Evolutionary conservation across 2,797 vertebrate genomes (phyloP).

Genomic region (Pempheris klunzingeri): DNA sequence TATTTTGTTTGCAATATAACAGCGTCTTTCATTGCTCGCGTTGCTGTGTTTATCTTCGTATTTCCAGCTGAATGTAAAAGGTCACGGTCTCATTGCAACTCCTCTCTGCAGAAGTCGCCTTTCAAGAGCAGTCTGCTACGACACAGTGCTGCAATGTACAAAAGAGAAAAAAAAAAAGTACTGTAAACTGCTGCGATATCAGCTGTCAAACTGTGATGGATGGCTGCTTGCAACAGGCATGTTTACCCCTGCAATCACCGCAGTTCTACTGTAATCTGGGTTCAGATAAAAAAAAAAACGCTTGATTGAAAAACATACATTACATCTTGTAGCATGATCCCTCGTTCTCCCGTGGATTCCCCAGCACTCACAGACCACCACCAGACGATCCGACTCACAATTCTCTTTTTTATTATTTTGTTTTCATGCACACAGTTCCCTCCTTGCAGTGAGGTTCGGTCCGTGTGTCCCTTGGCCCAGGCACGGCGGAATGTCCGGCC

Average conservation of each 20-base stretch:
- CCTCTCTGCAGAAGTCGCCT: slow-evolving; percentile 28
- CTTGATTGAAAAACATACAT: slow-evolving; percentile 43
- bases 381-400: too few relatives aligned
- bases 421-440: too few relatives aligned
- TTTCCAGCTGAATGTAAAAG: slow-evolving; percentile 57
- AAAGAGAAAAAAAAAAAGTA: slow-evolving; percentile 35
- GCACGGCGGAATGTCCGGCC: too few relatives aligned
- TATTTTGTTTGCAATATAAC: slow-evolving; percentile 13
- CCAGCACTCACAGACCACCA: too few relatives aligned
- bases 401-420: too few relatives aligned
- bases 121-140: slow-evolving; percentile 37
- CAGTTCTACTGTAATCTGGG: slow-evolving; percentile 40
- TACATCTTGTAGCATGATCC: too few relatives aligned
- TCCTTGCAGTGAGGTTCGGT: too few relatives aligned
- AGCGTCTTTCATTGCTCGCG: not conserved
- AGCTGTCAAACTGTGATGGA: slow-evolving; percentile 69
- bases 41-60: slow-evolving; percentile 30
- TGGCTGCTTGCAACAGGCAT: slow-evolving; percentile 48
- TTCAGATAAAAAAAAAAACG: slow-evolving; percentile 52
- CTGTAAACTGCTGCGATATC: slow-evolving; percentile 31
- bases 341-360: too few relatives aligned
- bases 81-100: slow-evolving; percentile 50
- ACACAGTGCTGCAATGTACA: slow-evolving; percentile 33
- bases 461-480: too few relatives aligned
- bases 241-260: slow-evolving; percentile 42